Evolutionary conservation across 2,888 invertebrate species (phyloP).

Genomic region (Stenolophus ochropezus): DNA sequence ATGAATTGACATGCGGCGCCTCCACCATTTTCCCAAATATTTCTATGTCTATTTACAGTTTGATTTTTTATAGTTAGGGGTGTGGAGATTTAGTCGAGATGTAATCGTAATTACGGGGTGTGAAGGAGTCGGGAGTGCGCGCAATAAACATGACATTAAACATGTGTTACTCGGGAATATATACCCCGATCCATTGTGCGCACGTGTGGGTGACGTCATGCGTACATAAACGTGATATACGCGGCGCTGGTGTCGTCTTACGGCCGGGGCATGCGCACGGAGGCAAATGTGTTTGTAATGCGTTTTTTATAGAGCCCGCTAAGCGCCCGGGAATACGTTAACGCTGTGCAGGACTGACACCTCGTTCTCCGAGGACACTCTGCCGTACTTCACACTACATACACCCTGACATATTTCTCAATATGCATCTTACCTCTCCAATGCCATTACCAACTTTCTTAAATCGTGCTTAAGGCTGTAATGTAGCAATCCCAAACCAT

Average conservation of each 20-base stretch:
- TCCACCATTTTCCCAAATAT: too few relatives aligned
- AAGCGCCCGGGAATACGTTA: slow-evolving; percentile 42
- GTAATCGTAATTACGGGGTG: background rate
- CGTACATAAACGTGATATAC: slow-evolving; percentile 58
- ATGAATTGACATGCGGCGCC: too few relatives aligned
- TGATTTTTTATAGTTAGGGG: background rate
- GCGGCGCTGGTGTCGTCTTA: slow-evolving; percentile 29
- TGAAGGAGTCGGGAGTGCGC: background rate
- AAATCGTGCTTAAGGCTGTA: too few relatives aligned
- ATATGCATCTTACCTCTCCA: too few relatives aligned
- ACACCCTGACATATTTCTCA: too few relatives aligned
- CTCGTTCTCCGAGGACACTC: background rate
- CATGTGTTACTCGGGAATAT: slow-evolving; percentile 59
- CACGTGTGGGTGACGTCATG: slow-evolving; percentile 55
- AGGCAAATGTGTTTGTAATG: slow-evolving; percentile 50
- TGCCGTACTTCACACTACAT: too few relatives aligned
- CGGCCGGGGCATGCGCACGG: slow-evolving; percentile 17
- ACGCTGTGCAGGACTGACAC: background rate
- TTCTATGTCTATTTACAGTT: too few relatives aligned
- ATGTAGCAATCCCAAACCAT: too few relatives aligned
- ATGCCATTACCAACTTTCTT: too few relatives aligned
- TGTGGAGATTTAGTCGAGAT: background rate
- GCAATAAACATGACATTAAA: slow-evolving; percentile 60
- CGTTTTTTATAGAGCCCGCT: slow-evolving; percentile 45
- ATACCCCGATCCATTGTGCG: slow-evolving; percentile 54